These are phyloP conservation scores for Marcusenius ussheri DNA, from an alignment of 2,113 vertebrate genomes.

Conservation along the genomic window DNA sequence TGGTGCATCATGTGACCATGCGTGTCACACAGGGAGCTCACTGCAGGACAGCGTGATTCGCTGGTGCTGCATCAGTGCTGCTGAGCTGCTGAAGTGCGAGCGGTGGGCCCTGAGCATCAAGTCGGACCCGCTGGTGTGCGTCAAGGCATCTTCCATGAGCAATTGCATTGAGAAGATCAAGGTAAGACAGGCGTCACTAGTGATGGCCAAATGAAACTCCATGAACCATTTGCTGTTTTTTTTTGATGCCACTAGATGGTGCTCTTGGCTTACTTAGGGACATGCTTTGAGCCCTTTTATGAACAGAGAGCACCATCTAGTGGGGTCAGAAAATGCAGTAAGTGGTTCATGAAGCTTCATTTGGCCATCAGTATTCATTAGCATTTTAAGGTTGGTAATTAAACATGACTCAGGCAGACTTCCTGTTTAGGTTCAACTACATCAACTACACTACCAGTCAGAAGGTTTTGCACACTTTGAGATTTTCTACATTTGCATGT, in stretches of 20 bases:
- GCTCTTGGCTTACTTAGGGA: no score
- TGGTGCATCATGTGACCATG: slow-evolving; percentile 11
- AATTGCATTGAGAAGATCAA: slow-evolving; percentile 82
- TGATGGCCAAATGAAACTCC: no score
- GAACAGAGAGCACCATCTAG: no score
- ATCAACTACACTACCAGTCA: not conserved
- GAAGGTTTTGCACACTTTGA: no score
- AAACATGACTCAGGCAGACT: not conserved
- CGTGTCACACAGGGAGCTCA: slow-evolving; percentile 66
- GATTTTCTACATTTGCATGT: no score
- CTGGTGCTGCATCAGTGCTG: slow-evolving; percentile 82
- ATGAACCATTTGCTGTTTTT: no score
- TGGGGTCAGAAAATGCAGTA: no score
- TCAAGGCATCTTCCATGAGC: slow-evolving; percentile 66
- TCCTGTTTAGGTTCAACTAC: not conserved
- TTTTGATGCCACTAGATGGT: no score
- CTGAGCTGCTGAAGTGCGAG: slow-evolving; percentile 79
- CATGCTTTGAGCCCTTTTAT: no score
- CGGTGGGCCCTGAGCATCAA: slow-evolving; percentile 77
- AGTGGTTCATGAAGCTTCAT: no score
- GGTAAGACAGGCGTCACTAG: slow-evolving; percentile 44
- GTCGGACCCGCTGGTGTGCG: slow-evolving; percentile 74
- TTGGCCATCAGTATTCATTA: no score
- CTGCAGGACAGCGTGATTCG: slow-evolving; percentile 79
- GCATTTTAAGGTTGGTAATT: not conserved